A percentile compares a stretch with the other conserved stretches of the same genome.
Evolutionary conservation across 2,113 vertebrate genomes (phyloP).

Genomic region (Colaptes auratus): DNA sequence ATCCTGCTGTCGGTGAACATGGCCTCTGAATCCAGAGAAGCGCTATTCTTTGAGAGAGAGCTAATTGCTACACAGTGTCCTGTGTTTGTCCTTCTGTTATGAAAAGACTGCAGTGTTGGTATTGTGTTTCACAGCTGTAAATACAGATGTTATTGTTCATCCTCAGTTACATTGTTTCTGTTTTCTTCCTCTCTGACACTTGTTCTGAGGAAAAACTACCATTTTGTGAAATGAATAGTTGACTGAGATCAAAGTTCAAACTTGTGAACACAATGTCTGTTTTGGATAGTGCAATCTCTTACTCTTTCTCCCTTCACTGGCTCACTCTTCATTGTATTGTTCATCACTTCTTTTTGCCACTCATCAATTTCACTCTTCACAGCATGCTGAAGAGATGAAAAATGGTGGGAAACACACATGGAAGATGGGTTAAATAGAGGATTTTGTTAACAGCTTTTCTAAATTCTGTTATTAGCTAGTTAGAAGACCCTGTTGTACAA

Average conservation of each 20-base stretch:
- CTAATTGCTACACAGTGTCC: not conserved
- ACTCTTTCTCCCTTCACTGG: not conserved
- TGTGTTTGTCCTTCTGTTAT: not conserved
- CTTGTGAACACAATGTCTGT: not conserved
- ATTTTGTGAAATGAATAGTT: not conserved
- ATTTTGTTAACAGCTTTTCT: not conserved
- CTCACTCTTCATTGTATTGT: not conserved
- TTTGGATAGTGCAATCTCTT: not conserved
- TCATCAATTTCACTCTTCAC: not conserved
- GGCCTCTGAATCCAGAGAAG: not conserved
- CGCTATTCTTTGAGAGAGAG: not conserved
- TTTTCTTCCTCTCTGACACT: not conserved
- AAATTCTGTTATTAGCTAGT: not conserved
- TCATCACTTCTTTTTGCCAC: not conserved
- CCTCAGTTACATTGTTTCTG: not conserved
- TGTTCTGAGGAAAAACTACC: not conserved
- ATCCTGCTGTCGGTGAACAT: not conserved
- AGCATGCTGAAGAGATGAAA: not conserved
- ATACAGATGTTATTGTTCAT: not conserved
- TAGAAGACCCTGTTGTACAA: not conserved
- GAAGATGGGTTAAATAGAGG: not conserved
- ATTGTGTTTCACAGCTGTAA: not conserved
- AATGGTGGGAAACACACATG: not conserved
- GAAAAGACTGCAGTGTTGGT: not conserved
- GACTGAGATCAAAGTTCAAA: not conserved